Base-by-base conservation (phyloP, 2,113 vertebrate species). In the Istiophorus platypterus region DNA sequence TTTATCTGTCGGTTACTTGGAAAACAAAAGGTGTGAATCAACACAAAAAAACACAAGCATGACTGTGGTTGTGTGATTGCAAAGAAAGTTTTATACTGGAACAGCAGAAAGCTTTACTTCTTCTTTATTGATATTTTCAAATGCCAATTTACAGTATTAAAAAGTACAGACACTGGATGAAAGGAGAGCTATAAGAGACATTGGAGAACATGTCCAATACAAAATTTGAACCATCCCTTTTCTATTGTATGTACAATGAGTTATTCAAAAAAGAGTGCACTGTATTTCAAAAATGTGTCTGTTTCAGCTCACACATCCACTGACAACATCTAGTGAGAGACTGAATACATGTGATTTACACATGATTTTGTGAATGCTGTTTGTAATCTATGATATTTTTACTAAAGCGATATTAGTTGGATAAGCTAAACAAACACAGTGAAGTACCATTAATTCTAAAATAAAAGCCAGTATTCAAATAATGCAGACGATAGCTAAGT, bases 61-160 rank as follows among this genome's bases (percentile, higher is more conserved):
- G n/a, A 39, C 12, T 69, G 63, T 41, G 61, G 34, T 62, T 37
- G 17, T 27, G 14, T n/a, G 27, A 11, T 6, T 2, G 7, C 15
- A 61, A 59, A 7, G 3, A 0, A 59, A 1, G 0, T 54, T 14
- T 27, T 24, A 41, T 9, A 42, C 2, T 1, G 24, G 12, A 65
- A 61, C 7, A 65, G 8, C 13, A 20, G 1, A 11, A 5, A 17
- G 13, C 3, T 29, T 75, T 52, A 7, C 0, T 29, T 51, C 31
- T 13, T 65, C 1, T 70, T 78, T 82, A 45, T 76, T 71, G 11
- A 47, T 67, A 26, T 41, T 80, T 6, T 27, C 1, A 56, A 42
- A 80, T 39, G 17, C 49, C 4, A 51, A 17, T 39, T 61, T n/a
- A 49, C 15, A 34, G 1, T 3, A 1, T 57, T 29, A 34, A 58